Conservation (phyloP, 1,140 invertebrate species). For the Zaprionus gabonicus region DNA sequence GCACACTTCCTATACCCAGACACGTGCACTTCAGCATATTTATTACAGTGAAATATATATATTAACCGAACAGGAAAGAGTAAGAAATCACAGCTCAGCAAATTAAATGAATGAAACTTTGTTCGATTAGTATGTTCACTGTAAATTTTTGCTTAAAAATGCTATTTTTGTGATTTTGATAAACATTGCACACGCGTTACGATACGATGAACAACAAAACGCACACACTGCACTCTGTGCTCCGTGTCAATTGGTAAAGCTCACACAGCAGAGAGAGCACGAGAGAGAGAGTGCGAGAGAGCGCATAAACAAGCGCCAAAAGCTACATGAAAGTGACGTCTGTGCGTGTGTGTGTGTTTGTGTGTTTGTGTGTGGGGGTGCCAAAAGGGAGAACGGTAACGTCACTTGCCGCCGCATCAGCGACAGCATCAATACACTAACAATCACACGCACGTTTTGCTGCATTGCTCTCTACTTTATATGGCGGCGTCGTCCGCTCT, state of each 20-base stretch:
- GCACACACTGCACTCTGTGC: constrained; percentile 34
- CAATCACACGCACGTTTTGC: constrained; percentile 18
- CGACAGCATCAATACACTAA: constrained; percentile 16
- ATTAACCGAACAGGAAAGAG: constrained; percentile 10
- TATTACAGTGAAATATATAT: constrained; percentile 22
- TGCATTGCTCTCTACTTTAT: constrained; percentile 35
- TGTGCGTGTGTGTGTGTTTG: constrained; percentile 17
- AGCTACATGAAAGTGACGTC: constrained; percentile 51
- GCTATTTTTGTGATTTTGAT: constrained; percentile 41
- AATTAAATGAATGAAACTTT: constrained; percentile 62
- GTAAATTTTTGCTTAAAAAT: constrained; percentile 30
- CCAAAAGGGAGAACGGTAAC: constrained; percentile 47
- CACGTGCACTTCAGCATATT: constrained; percentile 65
- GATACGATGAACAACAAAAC: constrained; percentile 19
- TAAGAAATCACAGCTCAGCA: constrained; percentile 39
- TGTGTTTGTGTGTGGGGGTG: constrained; percentile 21
- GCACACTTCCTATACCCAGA: constrained; percentile 16
- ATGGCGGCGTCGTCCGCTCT: background rate
- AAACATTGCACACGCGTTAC: constrained; percentile 52
- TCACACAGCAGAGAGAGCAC: constrained; percentile 18
- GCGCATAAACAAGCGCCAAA: constrained; percentile 69
- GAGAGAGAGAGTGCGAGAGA: constrained; percentile 14
- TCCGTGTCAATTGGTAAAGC: constrained; percentile 16
- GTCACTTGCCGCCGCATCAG: constrained; percentile 42
- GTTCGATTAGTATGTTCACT: constrained; percentile 32